phyloP scores from a whole-genome alignment of 2,797 vertebrate species.

The Furcifer pardalis region DNA sequence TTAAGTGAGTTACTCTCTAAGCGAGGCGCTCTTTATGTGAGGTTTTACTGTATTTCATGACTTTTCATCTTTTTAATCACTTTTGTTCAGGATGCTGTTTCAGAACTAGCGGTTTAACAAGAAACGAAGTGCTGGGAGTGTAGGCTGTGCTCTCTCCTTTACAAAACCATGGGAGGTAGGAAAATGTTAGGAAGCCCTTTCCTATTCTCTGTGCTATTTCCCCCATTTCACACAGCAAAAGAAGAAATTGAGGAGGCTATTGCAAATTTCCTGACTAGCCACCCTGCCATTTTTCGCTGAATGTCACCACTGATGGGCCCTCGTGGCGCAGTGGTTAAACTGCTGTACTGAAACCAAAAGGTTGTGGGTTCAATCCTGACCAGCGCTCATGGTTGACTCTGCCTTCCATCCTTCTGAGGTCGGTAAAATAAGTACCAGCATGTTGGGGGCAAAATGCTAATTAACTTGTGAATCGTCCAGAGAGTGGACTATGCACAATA shows the following conservation, averaged over 20 bases:
- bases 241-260: neutral
- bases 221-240: neutral
- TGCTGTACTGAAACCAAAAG: too few relatives aligned
- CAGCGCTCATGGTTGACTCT: too few relatives aligned
- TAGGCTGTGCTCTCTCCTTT: neutral
- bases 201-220: neutral
- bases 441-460: too few relatives aligned
- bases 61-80: constrained; percentile 14
- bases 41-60: constrained; percentile 49
- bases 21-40: too few relatives aligned
- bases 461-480: too few relatives aligned
- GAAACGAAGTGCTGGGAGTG: neutral
- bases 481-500: too few relatives aligned
- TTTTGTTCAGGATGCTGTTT: neutral
- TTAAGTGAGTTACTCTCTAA: too few relatives aligned
- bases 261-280: neutral
- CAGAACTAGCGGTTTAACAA: neutral
- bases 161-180: neutral
- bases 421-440: too few relatives aligned
- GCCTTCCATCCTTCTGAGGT: too few relatives aligned
- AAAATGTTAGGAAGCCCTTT: neutral
- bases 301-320: too few relatives aligned
- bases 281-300: neutral
- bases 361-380: too few relatives aligned
- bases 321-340: too few relatives aligned